These are phyloP conservation scores for Candoia aspera DNA, from an alignment of 2,113 vertebrate species.

Conservation along the genomic window DNA sequence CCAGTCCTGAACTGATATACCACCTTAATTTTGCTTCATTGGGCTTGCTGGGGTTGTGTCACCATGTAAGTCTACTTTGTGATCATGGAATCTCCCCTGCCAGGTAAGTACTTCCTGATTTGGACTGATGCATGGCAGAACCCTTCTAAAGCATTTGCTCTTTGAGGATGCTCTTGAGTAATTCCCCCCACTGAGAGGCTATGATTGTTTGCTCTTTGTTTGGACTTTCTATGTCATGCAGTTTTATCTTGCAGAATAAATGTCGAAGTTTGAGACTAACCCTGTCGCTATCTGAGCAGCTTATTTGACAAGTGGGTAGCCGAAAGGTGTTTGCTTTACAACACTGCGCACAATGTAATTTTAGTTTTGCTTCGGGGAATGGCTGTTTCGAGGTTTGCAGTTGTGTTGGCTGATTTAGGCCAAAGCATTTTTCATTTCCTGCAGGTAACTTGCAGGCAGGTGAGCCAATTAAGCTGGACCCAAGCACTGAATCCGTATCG, in stretches of 20 bases:
- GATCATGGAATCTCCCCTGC: no score
- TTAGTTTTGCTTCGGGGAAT: neutral
- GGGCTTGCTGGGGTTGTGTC: neutral
- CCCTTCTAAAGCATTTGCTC: neutral
- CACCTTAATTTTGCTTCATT: neutral
- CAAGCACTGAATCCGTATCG: no score
- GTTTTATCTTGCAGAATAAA: constrained; percentile 10
- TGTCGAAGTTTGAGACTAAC: neutral
- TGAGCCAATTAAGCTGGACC: no score
- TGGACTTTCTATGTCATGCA: neutral
- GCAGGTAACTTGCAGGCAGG: no score
- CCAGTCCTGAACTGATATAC: neutral
- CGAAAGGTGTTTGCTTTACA: neutral
- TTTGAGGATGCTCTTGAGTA: neutral
- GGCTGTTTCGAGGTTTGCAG: neutral
- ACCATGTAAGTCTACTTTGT: neutral
- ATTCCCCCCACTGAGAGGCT: neutral
- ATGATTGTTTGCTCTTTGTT: neutral
- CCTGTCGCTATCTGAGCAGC: neutral
- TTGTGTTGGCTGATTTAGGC: no score
- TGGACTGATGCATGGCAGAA: neutral
- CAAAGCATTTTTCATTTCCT: no score
- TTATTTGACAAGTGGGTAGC: neutral
- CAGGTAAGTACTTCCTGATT: neutral
- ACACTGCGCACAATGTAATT: neutral